Evolutionary conservation across 2,888 invertebrate species (phyloP).

Genomic region (Eristalis tenax): DNA sequence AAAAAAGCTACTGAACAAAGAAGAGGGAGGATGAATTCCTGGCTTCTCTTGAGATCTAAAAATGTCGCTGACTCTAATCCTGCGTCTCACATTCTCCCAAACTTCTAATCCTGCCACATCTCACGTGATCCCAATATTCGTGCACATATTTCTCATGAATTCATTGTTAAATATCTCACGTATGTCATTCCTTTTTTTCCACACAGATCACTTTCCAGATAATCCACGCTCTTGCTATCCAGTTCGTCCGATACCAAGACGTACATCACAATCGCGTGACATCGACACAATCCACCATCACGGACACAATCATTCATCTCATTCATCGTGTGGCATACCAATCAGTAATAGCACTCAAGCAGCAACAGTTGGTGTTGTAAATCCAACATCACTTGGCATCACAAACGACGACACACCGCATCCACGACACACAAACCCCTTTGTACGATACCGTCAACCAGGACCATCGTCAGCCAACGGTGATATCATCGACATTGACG

Average conservation of each 20-base stretch:
- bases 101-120: no score
- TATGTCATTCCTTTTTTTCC: neutral
- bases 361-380: constrained; percentile 77
- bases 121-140: no score
- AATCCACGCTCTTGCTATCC: constrained; percentile 80
- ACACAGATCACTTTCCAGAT: constrained; percentile 76
- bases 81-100: no score
- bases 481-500: constrained; percentile 61
- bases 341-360: constrained; percentile 63
- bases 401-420: constrained; percentile 44
- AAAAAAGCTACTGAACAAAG: no score
- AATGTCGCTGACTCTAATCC: no score
- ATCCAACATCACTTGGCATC: constrained; percentile 77
- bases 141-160: no score
- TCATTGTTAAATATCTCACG: neutral
- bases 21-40: no score
- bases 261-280: constrained; percentile 53
- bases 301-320: constrained; percentile 71
- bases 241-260: constrained; percentile 79
- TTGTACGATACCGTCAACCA: constrained; percentile 62
- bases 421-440: constrained; percentile 45
- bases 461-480: constrained; percentile 47
- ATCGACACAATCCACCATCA: constrained; percentile 68
- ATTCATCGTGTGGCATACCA: constrained; percentile 48
- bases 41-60: no score